A percentile compares a stretch with the other conserved stretches of the same genome.
These are phyloP conservation scores for Cairina moschata DNA, from an alignment of 2,113 vertebrate species.

Conservation along the genomic window DNA sequence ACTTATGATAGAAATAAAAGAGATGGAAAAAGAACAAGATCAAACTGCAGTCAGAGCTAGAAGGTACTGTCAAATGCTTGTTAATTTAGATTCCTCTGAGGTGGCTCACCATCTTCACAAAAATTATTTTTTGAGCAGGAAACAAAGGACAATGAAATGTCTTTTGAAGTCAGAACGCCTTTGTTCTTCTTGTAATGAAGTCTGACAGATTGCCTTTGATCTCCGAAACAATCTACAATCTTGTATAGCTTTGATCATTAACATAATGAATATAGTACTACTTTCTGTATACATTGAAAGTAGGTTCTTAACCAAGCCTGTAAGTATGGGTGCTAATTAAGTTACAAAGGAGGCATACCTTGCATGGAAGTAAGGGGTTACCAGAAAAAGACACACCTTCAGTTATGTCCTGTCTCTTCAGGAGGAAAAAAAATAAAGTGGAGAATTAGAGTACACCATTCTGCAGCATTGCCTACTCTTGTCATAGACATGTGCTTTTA, in stretches of 20 bases:
- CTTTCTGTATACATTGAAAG: slow-evolving; percentile 52
- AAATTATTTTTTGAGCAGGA: slow-evolving; percentile 46
- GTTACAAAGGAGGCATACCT: not conserved
- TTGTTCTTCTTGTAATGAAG: slow-evolving; percentile 44
- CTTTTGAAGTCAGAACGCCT: slow-evolving; percentile 54
- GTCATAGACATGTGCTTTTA: not conserved
- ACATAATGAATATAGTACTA: slow-evolving; percentile 52
- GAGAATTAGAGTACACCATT: accelerated
- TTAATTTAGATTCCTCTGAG: slow-evolving; percentile 35
- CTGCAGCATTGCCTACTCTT: not conserved
- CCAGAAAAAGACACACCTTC: not conserved
- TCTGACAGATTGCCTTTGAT: slow-evolving; percentile 63
- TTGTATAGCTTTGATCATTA: slow-evolving; percentile 64
- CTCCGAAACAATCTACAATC: slow-evolving; percentile 49
- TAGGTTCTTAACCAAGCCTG: slow-evolving; percentile 27
- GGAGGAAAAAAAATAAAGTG: not conserved
- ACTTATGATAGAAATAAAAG: not conserved
- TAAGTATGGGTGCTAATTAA: slow-evolving; percentile 56
- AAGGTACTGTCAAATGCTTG: not conserved
- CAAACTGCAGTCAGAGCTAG: not conserved
- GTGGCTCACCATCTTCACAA: not conserved
- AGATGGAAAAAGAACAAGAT: not conserved
- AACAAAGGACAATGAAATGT: not conserved
- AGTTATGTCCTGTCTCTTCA: not conserved
- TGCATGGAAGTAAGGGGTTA: not conserved